Conservation (phyloP, 2,888 invertebrate genomes). For the Epirrita christyi region DNA sequence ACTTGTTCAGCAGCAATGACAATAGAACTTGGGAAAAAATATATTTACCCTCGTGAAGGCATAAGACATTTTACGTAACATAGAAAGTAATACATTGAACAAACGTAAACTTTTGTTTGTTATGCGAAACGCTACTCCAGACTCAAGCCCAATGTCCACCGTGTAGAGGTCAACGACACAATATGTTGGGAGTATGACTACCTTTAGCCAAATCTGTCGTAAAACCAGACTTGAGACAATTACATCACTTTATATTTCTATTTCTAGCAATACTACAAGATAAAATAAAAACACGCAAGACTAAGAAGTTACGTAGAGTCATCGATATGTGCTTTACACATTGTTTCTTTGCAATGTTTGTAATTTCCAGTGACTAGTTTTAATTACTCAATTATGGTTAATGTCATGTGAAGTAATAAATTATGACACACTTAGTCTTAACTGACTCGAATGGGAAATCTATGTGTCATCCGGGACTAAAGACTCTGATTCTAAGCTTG, state of each 20-base stretch:
- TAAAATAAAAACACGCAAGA: conserved; percentile 4
- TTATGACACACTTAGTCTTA: neutral
- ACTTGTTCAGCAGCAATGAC: conserved; percentile 11
- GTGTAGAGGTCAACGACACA: conserved; percentile 69
- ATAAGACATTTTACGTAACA: conserved; percentile 34
- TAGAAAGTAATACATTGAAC: conserved; percentile 16
- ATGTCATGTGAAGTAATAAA: conserved; percentile 2
- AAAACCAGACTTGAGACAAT: conserved; percentile 40
- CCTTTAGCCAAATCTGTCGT: conserved; percentile 27
- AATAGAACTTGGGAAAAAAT: conserved; percentile 16
- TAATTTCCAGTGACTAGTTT: neutral
- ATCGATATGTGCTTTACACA: neutral
- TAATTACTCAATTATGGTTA: neutral
- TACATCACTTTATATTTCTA: conserved; percentile 40
- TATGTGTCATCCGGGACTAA: neutral
- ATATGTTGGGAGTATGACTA: conserved; percentile 44
- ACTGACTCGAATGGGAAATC: no score
- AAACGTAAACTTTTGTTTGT: conserved; percentile 52
- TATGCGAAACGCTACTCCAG: conserved; percentile 66
- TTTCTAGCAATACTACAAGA: conserved; percentile 20
- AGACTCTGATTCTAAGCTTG: neutral
- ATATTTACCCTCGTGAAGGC: conserved; percentile 10
- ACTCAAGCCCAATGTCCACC: conserved; percentile 59
- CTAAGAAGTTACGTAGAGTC: neutral
- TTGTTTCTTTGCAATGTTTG: neutral